Evolutionary conservation across 1,140 invertebrate species (phyloP), one percentile per base, ranked within the genome.

Genomic region (Pogonomyrmex barbatus): DNA sequence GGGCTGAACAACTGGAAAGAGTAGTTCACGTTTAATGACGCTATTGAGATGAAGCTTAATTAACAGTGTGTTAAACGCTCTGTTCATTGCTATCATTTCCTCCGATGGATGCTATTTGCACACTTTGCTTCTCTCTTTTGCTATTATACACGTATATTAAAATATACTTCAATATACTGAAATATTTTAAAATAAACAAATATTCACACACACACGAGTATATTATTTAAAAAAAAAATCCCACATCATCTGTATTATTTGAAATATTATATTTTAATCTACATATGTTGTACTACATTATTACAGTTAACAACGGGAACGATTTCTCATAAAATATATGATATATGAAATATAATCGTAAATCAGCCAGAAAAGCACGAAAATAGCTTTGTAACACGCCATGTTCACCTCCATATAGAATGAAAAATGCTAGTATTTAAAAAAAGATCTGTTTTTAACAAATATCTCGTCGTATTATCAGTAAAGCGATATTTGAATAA

Each of bases 41-140:
- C 68, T 91, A 91, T 91, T 87, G 47, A 87, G 63, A 8, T 45
- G 33, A 77, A 39, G 77, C 75, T 79, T 90, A 91, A 91, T 91
- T 90, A 91, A 90, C 82, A 83, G 58, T 45, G 33, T 83, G 85
- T 63, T 91, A 90, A 91, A 87, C 65, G 87, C 62, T 83, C 63
- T 71, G 45, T 45, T 75, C 76, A 56, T 47, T 14, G 47, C 10
- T 14, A 77, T 10, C n/a, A 42, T 81, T 56, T 24, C 17, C 71
- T 62, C 17, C 12, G 65, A 42, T 24, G 10, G 30, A 39, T 67
- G 56, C 12, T 62, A 54, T 50, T 70, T 42, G 30, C 73, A 14
- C 50, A 42, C 47, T 39, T 75, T 60, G 54, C 47, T 39, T 75
- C 17, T 42, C 70, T 73, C 52, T 45, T 24, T 58, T 54, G 17